These are phyloP conservation scores for Falco biarmicus DNA, from an alignment of 2,797 vertebrate genomes.

Conservation along the genomic window DNA sequence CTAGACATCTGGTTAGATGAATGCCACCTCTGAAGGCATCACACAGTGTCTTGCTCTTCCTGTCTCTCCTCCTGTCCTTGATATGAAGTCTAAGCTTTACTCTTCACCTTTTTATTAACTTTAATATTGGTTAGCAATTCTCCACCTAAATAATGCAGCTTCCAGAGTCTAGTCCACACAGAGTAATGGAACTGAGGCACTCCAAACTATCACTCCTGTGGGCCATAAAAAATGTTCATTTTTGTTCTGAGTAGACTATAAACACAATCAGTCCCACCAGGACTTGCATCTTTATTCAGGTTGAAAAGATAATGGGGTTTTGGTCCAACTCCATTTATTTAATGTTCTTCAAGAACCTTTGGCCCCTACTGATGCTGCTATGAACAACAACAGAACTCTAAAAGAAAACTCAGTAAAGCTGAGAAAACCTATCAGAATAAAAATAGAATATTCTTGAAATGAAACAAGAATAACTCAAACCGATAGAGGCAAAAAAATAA, in stretches of 20 bases:
- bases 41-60: neutral
- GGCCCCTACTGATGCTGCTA: neutral
- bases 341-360: neutral
- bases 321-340: neutral
- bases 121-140: neutral
- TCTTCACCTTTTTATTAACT: neutral
- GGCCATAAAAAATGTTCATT: neutral
- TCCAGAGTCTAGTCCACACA: neutral
- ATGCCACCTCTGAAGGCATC: neutral
- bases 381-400: neutral
- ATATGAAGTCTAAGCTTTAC: neutral
- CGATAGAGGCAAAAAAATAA: neutral
- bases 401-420: neutral
- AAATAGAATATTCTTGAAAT: conserved; percentile 6
- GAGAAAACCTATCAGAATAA: neutral
- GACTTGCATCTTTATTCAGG: neutral
- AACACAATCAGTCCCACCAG: neutral
- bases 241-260: neutral
- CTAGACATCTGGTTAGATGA: neutral
- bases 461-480: neutral
- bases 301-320: neutral
- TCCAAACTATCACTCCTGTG: neutral
- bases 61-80: neutral
- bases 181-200: neutral
- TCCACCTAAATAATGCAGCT: neutral